Conservation (phyloP, 2,888 invertebrate genomes). For the Alloscopus bannaensis region DNA sequence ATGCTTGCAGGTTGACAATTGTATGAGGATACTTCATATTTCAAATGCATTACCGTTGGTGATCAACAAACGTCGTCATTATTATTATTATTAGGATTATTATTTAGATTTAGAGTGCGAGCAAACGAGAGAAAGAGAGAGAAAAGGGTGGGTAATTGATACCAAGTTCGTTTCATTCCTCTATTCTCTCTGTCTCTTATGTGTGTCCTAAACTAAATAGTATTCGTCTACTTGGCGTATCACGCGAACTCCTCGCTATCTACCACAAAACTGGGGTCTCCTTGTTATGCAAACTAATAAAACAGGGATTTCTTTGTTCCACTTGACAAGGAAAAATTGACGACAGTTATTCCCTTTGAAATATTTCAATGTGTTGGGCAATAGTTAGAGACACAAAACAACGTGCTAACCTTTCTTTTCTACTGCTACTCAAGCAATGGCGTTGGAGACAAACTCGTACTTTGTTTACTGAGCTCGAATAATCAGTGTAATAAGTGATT, state of each 20-base stretch:
- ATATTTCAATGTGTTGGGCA: constrained; percentile 27
- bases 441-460: too few relatives aligned
- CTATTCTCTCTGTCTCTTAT: background rate
- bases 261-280: constrained; percentile 8
- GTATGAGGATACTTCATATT: background rate
- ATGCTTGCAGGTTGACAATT: background rate
- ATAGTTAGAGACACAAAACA: background rate
- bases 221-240: too few relatives aligned
- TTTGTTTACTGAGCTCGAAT: background rate
- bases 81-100: constrained; percentile 20
- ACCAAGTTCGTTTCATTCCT: constrained; percentile 17
- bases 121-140: too few relatives aligned
- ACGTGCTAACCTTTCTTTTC: too few relatives aligned
- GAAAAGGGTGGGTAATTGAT: background rate
- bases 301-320: constrained; percentile 59
- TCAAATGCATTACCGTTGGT: background rate
- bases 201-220: too few relatives aligned
- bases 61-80: constrained; percentile 18
- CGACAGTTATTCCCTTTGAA: constrained; percentile 52
- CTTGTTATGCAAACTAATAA: constrained; percentile 18
- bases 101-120: background rate
- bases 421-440: constrained; percentile 6
- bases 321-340: constrained; percentile 60
- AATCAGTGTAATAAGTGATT: constrained; percentile 45
- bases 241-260: too few relatives aligned